Evolutionary conservation across 2,888 invertebrate species (phyloP), one percentile per base, ranked within the genome.

Genomic region (Marronus borbonicus): DNA sequence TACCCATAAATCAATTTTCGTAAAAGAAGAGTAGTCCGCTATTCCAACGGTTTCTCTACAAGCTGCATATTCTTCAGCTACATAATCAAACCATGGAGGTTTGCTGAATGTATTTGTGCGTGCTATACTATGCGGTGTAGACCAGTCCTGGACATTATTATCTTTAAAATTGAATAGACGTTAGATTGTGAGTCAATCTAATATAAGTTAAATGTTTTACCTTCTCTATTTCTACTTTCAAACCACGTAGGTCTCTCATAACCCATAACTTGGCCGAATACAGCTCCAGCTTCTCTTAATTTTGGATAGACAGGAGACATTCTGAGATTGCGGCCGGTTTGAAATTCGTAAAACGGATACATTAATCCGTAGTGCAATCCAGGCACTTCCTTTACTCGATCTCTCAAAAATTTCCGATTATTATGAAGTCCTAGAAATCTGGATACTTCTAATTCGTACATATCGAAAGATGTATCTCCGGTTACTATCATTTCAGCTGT

Each of bases 241-340:
- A 98, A 99, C 93, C 96, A 98, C 50, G 95, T 93, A 0, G 98
- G 98, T 80, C 98, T 90, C 88, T 99, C 99, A 87, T 98, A 99
- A 0, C 98, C 98, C 97, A 98, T 98, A 39, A 97, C 96, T 88
- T 98, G 98, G 0, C 97, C 97, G 87, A 99, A 99, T 5, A 97
- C 95, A 0, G 97, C 99, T 0, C 98, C 98, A 10, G 95, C 95
- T 86, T 96, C 96, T 81, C 95, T 92, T 17, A 98, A 89, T 79
- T 96, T 95, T 0, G 98, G 96, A 90, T 97, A 98, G 81, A 99
- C 96, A 0, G 98, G 98, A 0, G 98, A 98, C 92, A 97, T 95
- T 74, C 99, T 91, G 17, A 99, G 89, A 87, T 97, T 97, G 74
- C 98, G 92, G 0, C 97, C 96, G 0, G 95, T 96, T 85, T 93